Evolutionary conservation across 1,140 invertebrate species (phyloP), one percentile per base, ranked within the genome.

Genomic region (Myzus persicae): DNA sequence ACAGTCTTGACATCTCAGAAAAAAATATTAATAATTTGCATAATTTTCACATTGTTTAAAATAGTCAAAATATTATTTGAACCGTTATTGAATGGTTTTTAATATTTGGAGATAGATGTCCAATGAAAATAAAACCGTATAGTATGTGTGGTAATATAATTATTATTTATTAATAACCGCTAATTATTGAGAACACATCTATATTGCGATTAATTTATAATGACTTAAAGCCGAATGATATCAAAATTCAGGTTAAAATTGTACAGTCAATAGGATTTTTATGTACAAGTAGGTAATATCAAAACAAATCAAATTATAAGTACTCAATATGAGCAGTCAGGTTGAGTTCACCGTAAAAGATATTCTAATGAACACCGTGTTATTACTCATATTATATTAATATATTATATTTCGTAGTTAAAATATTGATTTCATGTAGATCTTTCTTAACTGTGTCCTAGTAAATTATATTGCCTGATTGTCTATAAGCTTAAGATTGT

Each of bases 401-500:
- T 40, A 88, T 76, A 76, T n/a, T 76, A 36, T 76, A 36, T n/a
- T 88, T 46, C 36, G 42, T 88, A 90, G 7, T 42, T 40, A 48
- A 84, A 31, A 38, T 40, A 90, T 59, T 54, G 38, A 90, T 59
- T 54, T 51, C 20, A 48, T 14, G 14, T 48, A 36, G 46, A 51
- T 89, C n/a, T 89, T 90, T 31, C 7, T 31, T 38, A 59, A 9
- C 88, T 42, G 54, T 67, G 89, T 59, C 89, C 51, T 67, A 90
- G 24, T 90, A 90, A 42, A 67, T 59, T 42, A 90, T 42, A 67
- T 67, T 67, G 89, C 89, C 89, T 67, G 89, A 90, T 90, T 92
- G 90, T 92, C 59, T 92, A 82, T 92, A 92, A 92, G 90, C 90
- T 92, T 82, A 48, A 92, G 90, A 92, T 92, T 92, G 90, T 92